phyloP scores from a whole-genome alignment of 2,113 vertebrate species.

The Pterocles burchelli region DNA sequence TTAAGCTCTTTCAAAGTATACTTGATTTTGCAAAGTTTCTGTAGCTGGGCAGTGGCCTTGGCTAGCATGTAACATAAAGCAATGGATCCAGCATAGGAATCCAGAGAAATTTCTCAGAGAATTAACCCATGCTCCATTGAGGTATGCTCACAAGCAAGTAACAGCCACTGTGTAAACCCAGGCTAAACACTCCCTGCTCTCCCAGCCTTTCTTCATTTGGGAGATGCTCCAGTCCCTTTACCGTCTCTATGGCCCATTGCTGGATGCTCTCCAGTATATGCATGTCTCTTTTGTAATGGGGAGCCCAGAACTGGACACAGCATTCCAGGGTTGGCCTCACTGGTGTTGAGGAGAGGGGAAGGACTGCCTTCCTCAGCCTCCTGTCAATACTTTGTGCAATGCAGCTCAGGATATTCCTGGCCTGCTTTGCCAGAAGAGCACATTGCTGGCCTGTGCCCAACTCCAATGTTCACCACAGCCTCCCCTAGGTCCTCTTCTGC shows the following conservation, averaged over 20 bases:
- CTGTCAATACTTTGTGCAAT: neutral
- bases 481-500: neutral
- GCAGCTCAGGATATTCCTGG: neutral
- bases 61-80: neutral
- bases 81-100: neutral
- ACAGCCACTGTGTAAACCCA: neutral
- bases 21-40: neutral
- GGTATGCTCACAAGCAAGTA: neutral
- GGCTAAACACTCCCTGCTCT: neutral
- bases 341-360: neutral
- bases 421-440: neutral
- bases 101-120: neutral
- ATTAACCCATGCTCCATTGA: neutral
- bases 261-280: no score
- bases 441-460: neutral
- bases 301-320: no score
- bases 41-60: neutral
- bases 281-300: no score
- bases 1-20: neutral
- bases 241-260: no score
- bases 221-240: neutral
- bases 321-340: neutral
- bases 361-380: neutral
- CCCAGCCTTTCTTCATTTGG: neutral
- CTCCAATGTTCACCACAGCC: rapidly evolving